Evolutionary conservation across 2,888 invertebrate species (phyloP).

Genomic region (Mesopsocus fuscifrons): DNA sequence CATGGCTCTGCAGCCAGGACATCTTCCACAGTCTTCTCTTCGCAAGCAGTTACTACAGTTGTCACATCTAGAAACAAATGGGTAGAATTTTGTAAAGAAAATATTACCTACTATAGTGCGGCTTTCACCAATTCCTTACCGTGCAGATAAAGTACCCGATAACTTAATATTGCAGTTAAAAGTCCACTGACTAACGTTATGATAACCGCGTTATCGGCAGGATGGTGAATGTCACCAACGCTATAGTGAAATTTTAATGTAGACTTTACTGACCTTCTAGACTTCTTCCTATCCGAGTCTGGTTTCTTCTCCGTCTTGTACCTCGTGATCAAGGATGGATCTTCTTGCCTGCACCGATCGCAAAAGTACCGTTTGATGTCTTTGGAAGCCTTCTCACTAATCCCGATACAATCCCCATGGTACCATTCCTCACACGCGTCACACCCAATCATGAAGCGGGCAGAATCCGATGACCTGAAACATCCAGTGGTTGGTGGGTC

Average conservation of each 20-base stretch:
- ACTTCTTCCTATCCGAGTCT: constrained; percentile 16
- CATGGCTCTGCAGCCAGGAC: constrained; percentile 39
- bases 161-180: no score
- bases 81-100: no score
- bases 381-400: constrained; percentile 83
- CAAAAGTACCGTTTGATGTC: constrained; percentile 89
- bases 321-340: constrained; percentile 41
- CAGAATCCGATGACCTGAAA: constrained; percentile 59
- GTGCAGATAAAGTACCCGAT: no score
- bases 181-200: no score
- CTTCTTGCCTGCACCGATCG: constrained; percentile 60
- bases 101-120: no score
- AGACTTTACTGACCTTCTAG: constrained; percentile 20
- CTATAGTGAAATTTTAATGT: no score
- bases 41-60: constrained; percentile 54
- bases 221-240: no score
- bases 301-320: constrained; percentile 24
- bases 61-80: constrained; percentile 40
- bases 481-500: no score
- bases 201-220: no score
- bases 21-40: constrained; percentile 48
- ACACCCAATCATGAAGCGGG: constrained; percentile 96
- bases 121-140: no score
- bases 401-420: constrained; percentile 92
- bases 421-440: constrained; percentile 98